phyloP scores from a whole-genome alignment of 1,140 invertebrate genomes.

The Drosophila tani region DNA sequence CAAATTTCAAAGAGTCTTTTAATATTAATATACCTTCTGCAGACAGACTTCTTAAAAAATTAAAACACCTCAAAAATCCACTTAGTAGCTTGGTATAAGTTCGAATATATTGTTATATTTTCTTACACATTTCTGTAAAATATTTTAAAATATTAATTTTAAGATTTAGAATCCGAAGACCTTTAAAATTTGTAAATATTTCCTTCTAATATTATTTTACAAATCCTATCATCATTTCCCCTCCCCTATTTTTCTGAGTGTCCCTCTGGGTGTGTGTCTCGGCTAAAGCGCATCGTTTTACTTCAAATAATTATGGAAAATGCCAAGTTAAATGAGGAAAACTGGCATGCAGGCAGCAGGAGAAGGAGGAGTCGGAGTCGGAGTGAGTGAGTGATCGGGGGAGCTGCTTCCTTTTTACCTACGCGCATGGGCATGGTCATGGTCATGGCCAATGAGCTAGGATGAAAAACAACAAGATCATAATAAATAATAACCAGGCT shows the following conservation, averaged over 20 bases:
- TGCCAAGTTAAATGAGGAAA: conserved; percentile 54
- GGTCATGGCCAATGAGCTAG: conserved; percentile 79
- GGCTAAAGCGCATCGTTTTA: conserved; percentile 72
- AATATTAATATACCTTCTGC: no score
- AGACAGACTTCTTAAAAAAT: no score
- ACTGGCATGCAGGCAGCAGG: conserved; percentile 6
- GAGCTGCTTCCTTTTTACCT: conserved; percentile 66
- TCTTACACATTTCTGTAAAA: no score
- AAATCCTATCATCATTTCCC: no score
- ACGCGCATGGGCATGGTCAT: conserved; percentile 55
- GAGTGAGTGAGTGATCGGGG: conserved; percentile 34
- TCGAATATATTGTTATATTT: no score
- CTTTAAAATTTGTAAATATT: no score
- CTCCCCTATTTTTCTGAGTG: conserved; percentile 9
- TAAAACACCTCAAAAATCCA: no score
- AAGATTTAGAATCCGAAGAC: no score
- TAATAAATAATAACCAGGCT: conserved; percentile 80
- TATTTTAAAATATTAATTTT: no score
- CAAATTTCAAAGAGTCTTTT: no score
- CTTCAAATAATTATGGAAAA: conserved; percentile 80
- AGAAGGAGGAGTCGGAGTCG: conserved; percentile 15
- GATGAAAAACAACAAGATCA: conserved; percentile 82
- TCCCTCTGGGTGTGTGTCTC: conserved; percentile 62
- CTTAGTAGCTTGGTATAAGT: no score
- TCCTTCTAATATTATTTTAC: not conserved